Percentiles rank a stretch among this genome's conserved stretches.
These are phyloP conservation scores for Temnothorax longispinosus DNA, from an alignment of 1,140 invertebrate species.

Conservation along the genomic window DNA sequence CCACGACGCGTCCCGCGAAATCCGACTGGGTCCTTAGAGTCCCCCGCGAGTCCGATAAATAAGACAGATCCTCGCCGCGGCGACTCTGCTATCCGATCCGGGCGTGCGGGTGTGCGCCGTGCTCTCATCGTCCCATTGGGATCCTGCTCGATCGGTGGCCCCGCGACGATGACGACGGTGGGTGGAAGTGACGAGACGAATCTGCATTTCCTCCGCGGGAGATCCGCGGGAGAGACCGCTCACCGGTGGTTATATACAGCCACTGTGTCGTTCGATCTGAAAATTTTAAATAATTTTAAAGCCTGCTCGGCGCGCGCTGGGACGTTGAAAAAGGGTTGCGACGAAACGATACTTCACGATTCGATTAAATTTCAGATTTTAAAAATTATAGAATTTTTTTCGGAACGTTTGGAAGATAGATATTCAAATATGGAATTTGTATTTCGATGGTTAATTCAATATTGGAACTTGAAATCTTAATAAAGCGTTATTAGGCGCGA, in stretches of 20 bases:
- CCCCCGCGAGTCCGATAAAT: no score
- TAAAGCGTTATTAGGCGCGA: not conserved
- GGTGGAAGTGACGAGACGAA: constrained; percentile 24
- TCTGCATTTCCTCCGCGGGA: not conserved
- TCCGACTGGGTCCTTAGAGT: not conserved
- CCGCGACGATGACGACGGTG: constrained; percentile 56
- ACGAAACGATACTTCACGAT: not conserved
- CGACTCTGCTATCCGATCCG: not conserved
- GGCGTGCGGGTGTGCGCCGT: not conserved
- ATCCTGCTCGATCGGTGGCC: not conserved
- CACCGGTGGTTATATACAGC: no score
- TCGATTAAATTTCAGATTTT: not conserved
- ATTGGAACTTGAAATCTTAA: not conserved
- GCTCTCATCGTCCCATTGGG: not conserved
- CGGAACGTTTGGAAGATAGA: not conserved
- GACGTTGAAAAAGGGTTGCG: not conserved
- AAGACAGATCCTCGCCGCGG: not conserved
- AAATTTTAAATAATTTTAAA: not conserved
- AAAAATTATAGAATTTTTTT: not conserved
- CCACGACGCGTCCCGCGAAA: constrained; percentile 54
- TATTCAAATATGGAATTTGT: not conserved
- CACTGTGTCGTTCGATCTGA: not conserved
- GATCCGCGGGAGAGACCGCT: not conserved
- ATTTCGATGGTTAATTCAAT: not conserved
- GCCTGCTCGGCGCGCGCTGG: no score